phyloP scores from a whole-genome alignment of 2,113 vertebrate species.

The Excalfactoria chinensis region DNA sequence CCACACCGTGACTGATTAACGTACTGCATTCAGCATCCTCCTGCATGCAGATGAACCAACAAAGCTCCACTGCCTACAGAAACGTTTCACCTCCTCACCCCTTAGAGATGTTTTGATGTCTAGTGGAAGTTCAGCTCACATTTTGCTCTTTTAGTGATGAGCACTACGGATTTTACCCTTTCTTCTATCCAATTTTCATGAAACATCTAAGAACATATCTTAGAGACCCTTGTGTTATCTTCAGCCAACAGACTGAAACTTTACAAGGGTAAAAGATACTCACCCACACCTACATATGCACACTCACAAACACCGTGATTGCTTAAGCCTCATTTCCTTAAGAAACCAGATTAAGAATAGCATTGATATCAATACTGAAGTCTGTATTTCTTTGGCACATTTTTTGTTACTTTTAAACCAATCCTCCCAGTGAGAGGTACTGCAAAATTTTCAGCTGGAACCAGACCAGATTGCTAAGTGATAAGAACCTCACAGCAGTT shows the following conservation, averaged over 20 bases:
- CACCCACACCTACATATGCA: conserved; percentile 11
- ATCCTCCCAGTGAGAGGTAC: conserved; percentile 65
- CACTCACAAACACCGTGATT: conserved; percentile 29
- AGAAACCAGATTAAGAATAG: conserved; percentile 73
- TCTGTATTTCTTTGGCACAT: conserved; percentile 68
- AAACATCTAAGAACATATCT: conserved; percentile 31
- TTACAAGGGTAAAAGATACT: neutral
- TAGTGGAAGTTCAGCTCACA: neutral
- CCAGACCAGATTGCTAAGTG: conserved; percentile 63
- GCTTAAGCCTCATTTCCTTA: conserved; percentile 67
- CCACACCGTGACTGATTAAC: neutral
- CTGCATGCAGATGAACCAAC: neutral
- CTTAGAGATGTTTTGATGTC: neutral
- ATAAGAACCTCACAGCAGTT: conserved; percentile 72
- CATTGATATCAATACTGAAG: conserved; percentile 67
- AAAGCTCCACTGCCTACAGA: neutral
- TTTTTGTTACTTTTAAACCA: conserved; percentile 68
- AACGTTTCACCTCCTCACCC: neutral
- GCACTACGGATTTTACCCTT: neutral
- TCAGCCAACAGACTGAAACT: conserved; percentile 40
- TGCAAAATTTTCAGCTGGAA: conserved; percentile 61
- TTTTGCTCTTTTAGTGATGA: neutral
- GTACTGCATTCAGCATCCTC: neutral
- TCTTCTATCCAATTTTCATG: neutral
- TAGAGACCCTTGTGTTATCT: conserved; percentile 22